Evolutionary conservation across 2,888 invertebrate genomes (phyloP), one percentile per base, ranked within the genome.

Genomic region (Sepiola atlantica): DNA sequence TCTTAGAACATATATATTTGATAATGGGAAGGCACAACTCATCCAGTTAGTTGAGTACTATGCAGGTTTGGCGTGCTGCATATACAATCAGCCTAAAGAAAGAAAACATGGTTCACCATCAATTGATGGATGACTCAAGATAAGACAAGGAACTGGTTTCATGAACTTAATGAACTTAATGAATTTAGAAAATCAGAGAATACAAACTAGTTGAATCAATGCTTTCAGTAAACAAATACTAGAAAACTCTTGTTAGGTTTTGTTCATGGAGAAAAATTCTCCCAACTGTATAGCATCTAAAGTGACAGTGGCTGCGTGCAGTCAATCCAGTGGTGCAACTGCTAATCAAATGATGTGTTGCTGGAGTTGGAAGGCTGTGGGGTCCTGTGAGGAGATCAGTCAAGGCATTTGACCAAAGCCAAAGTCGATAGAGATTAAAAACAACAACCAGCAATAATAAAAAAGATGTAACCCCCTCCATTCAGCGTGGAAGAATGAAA

Each of bases 391-490:
- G 77, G n/a, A 32, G 77, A 77, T 77, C n/a, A n/a, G n/a, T 77
- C 77, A 77, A 77, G 77, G 77, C 77, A 16, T 77, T 77, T n/a
- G n/a, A 77, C n/a, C 77, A 77, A 77, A n/a, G 77, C 77, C 77
- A 77, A 32, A 77, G 77, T 77, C 77, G 3, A 77, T 32, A 77
- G 77, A 77, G 77, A 77, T 77, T 77, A 77, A 77, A 77, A 77
- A 45, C 45, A 45, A 45, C 45, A 45, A 45, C 8, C 77, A 77
- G 77, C n/a, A 61, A 61, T 21, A 28, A 28, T 28, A 61, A 32
- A 77, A 77, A 77, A 77, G n/a, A n/a, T 12, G 6, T n/a, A n/a
- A 18, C 6, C 10, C 2, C 21, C 21, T 10, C 28, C 28, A n/a
- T 32, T n/a, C n/a, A 4, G n/a, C 0, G 28, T 24, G n/a, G n/a